Base-by-base conservation (phyloP, 2,888 invertebrate species). In the Cenopis cana region DNA sequence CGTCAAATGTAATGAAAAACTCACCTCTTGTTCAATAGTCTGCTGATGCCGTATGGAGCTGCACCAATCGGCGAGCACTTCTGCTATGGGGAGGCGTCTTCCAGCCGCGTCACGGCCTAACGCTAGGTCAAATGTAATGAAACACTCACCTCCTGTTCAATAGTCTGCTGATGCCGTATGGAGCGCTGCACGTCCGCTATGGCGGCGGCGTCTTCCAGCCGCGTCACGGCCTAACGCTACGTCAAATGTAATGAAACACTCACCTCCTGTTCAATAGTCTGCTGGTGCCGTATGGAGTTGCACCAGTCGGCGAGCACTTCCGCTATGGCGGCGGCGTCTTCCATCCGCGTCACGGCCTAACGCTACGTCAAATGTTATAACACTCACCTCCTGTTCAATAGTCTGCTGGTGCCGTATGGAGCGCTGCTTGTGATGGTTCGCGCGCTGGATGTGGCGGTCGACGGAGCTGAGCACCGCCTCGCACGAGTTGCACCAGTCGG, bases 221-320 rank as follows among this genome's bases (percentile, higher is more conserved):
- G n/a, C n/a, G n/a, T n/a, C n/a, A n/a, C n/a, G n/a, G n/a, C n/a
- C n/a, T n/a, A n/a, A n/a, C n/a, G n/a, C n/a, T n/a, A n/a, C n/a
- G n/a, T n/a, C n/a, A n/a, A n/a, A n/a, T n/a, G n/a, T n/a, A n/a
- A n/a, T n/a, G n/a, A 18, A n/a, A 24, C 12, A 69, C 66, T 36
- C 76, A 98, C 98, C 29, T 29, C 24, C 52, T 57, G 95, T 76
- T 98, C 98, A 81, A 98, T 96, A 74, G 95, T 95, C 72, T 97
- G 96, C 81, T 97, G 97, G 77, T 98, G 96, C 80, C 96, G 95
- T 36, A 97, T 95, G 62, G 93, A 94, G 75, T 97, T 95, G 84
- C 98, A 98, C 99, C 98, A 98, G 76, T 97, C 96, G 56, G 97
- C 96, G 29, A 98, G 89, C 10, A 97, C 97, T 73, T 96, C 95